A percentile compares a stretch with the other conserved stretches of the same genome.
phyloP scores from a whole-genome alignment of 2,797 vertebrate genomes.

The Acanthiza pusilla region DNA sequence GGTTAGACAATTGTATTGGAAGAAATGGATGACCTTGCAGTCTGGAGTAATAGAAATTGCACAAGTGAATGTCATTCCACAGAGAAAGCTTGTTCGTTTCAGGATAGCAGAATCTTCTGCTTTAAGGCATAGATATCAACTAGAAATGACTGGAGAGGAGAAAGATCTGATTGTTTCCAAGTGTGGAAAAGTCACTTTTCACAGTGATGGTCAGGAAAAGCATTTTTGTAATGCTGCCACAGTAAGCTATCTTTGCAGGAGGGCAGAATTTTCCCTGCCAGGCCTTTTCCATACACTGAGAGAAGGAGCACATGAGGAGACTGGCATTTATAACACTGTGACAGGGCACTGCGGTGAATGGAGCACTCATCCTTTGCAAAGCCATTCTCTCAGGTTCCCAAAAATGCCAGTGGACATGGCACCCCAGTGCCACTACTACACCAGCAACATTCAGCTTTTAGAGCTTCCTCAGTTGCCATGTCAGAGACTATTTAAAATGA shows the following conservation, averaged over 20 bases:
- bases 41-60: neutral
- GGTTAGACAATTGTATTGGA: slow-evolving; percentile 23
- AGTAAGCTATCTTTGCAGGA: neutral
- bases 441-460: neutral
- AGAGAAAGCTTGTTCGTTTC: neutral
- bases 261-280: neutral
- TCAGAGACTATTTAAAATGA: neutral
- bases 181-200: neutral
- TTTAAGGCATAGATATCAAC: neutral
- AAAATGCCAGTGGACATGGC: neutral
- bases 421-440: neutral
- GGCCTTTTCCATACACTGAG: neutral
- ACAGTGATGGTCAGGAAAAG: neutral
- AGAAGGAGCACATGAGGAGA: neutral
- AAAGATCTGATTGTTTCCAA: neutral
- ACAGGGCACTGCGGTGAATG: neutral
- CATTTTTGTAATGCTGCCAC: neutral
- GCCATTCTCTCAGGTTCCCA: neutral
- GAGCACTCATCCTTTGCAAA: neutral
- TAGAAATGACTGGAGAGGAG: neutral
- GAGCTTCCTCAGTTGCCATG: neutral
- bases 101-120: neutral
- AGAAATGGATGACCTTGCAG: slow-evolving; percentile 19
- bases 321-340: neutral
- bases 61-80: neutral